Evolutionary conservation across 2,888 invertebrate genomes (phyloP), one percentile per base, ranked within the genome.

Genomic region (Salpingus planirostris): DNA sequence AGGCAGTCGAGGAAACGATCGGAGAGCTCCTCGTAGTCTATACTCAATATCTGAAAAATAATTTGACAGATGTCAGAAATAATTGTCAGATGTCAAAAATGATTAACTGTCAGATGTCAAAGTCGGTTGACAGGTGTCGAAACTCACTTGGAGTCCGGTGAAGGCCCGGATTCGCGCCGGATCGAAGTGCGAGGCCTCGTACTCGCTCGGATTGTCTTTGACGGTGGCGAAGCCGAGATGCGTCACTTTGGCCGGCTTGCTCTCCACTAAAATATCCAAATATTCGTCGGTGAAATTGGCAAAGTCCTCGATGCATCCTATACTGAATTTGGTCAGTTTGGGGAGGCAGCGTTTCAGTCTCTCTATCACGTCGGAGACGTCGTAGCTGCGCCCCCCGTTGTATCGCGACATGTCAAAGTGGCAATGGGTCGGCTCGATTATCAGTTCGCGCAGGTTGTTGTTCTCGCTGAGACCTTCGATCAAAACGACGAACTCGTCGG

Each of bases 131-230:
- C 24, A n/a, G n/a, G n/a, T n/a, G n/a, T n/a, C n/a, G n/a, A n/a
- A n/a, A n/a, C n/a, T n/a, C n/a, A n/a, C 36, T 43, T 43, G 6
- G 40, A 80, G 62, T 45, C 69, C 68, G 36, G 64, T 62, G 54
- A 80, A 81, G 29, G 72, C 69, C 43, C 67, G 65, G 46, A 84
- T 70, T 40, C 73, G 59, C 29, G 65, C 58, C 29, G 73, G 66
- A 50, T 76, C 66, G 38, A 80, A 66, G 45, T 71, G 66, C 15
- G 68, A 59, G 29, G 72, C 68, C 33, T 46, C 44, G 62, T 81
- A 81, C 51, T 73, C 70, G 50, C 75, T 73, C 34, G 81, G 78
- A 66, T 81, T 78, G 57, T 78, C 78, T 60, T 82, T 83, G 15
- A 84, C 73, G 29, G 80, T 79, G 43, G 81, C 79, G 46, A 84